Evolutionary conservation across 1,140 invertebrate species (phyloP).

Genomic region (Platorchestia sp.): DNA sequence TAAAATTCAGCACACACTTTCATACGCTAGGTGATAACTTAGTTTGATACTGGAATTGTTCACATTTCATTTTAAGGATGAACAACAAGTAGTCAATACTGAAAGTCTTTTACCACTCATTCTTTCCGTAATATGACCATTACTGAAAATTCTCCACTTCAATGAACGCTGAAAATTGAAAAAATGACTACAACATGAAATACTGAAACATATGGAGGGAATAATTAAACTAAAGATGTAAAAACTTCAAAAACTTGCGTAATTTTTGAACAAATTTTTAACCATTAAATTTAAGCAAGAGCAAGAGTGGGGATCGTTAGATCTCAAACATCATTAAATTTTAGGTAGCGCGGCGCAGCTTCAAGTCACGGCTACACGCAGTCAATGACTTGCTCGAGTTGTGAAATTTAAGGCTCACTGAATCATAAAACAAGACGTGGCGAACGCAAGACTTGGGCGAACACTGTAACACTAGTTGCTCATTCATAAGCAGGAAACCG

Average conservation of each 20-base stretch:
- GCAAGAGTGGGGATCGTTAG: not conserved
- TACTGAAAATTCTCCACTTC: not conserved
- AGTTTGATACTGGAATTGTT: too few relatives aligned
- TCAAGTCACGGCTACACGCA: not conserved
- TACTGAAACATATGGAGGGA: not conserved
- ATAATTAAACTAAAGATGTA: not conserved
- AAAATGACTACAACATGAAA: not conserved
- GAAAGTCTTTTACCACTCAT: too few relatives aligned
- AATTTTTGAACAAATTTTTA: not conserved
- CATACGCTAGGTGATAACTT: too few relatives aligned
- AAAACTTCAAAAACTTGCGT: not conserved
- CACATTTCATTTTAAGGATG: too few relatives aligned
- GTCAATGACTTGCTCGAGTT: too few relatives aligned
- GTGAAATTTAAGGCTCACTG: too few relatives aligned
- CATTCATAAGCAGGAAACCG: not conserved
- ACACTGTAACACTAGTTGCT: too few relatives aligned
- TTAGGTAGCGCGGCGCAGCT: not conserved
- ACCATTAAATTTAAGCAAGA: not conserved
- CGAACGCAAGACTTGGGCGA: too few relatives aligned
- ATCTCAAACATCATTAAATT: not conserved
- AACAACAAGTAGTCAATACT: too few relatives aligned
- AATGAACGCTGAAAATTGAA: not conserved
- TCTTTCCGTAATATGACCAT: not conserved
- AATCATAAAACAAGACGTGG: too few relatives aligned
- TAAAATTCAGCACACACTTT: too few relatives aligned